Base-by-base conservation (phyloP, 2,797 vertebrate species). In the Falco novaeseelandiae region DNA sequence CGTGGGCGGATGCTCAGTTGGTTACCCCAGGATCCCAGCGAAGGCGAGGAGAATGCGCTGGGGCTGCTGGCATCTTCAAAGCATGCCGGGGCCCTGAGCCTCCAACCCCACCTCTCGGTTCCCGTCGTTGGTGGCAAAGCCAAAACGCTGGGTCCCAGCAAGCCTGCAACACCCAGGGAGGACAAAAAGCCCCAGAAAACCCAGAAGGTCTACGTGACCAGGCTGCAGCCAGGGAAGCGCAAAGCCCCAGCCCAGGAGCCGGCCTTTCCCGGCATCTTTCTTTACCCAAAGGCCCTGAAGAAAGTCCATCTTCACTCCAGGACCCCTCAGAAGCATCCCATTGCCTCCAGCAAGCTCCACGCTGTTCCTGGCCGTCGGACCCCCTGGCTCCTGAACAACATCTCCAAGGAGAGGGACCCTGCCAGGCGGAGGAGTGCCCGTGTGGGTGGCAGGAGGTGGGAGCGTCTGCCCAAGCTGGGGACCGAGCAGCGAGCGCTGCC, bases 151-250 rank as follows among this genome's bases (percentile, higher is more conserved):
- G 83, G 46, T 59, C 88, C 73, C 14, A 85, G 90, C 71, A 30
- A 66, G 8, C 10, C 40, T 1, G 57, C 49, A 1, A 49, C 17
- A 2, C 49, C 93, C 26, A 88, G 84, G 2, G 89, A 83, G 55
- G 95, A 92, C 63, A 93, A 32, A 20, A 92, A 92, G 62, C 42
- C 95, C 25, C 95, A 5, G 89, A 98, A 97, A 90, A 96, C 97
- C 59, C 98, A 98, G 81, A 99, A 99, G 95, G 99, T 99, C 91
- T 99, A 99, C 0, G 98, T 99, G 95, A 99, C 99, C 2, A 98
- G 99, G 27, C 98, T 98, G 49, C 98, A 98, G 30, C 98, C 98
- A 0, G 92, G 98, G 34, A 98, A 97, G 40, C 97, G 74, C 93
- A 96, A 89, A 66, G 95, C 74, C 51, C n/a, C 83, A 0, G 10